phyloP scores from a whole-genome alignment of 2,797 vertebrate species.

The Ispidina lecontei region DNA sequence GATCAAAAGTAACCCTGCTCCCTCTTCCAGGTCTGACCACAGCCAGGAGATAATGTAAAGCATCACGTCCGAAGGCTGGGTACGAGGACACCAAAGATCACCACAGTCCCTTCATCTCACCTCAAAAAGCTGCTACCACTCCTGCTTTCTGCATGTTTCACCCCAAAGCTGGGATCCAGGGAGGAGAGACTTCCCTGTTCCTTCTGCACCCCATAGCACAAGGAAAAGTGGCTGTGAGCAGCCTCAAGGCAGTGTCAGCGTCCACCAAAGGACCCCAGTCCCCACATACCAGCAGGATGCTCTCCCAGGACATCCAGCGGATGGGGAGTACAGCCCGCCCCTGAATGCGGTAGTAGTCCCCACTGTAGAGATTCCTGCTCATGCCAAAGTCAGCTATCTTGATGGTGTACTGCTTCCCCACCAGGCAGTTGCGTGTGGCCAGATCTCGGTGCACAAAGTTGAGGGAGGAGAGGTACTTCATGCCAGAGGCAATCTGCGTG shows the following conservation, averaged over 20 bases:
- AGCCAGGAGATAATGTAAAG: background rate
- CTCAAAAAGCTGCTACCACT: background rate
- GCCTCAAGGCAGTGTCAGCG: fast-evolving
- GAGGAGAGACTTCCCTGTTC: background rate
- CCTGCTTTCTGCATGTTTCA: background rate
- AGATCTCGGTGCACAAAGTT: constrained; percentile 98
- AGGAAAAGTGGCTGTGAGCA: background rate
- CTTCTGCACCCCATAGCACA: background rate
- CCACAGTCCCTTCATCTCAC: fast-evolving
- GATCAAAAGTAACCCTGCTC: background rate
- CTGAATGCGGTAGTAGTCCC: constrained; percentile 98
- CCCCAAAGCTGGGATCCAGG: background rate
- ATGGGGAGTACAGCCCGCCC: constrained; percentile 95
- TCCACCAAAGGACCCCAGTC: fast-evolving
- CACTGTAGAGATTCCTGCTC: constrained; percentile 98
- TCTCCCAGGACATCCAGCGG: constrained; percentile 99
- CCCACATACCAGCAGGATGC: constrained; percentile 91
- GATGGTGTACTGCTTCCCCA: constrained; percentile 96
- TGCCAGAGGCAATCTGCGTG: constrained; percentile 94
- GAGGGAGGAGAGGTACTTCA: constrained; percentile 97
- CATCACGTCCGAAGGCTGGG: fast-evolving
- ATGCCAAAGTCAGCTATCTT: constrained; percentile 99
- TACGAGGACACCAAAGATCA: background rate
- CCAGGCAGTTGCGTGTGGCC: constrained; percentile 95
- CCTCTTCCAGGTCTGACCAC: background rate